Percentiles rank a stretch among this genome's conserved stretches.
Conservation (phyloP, 2,888 invertebrate species). For the Apantesis nais region DNA sequence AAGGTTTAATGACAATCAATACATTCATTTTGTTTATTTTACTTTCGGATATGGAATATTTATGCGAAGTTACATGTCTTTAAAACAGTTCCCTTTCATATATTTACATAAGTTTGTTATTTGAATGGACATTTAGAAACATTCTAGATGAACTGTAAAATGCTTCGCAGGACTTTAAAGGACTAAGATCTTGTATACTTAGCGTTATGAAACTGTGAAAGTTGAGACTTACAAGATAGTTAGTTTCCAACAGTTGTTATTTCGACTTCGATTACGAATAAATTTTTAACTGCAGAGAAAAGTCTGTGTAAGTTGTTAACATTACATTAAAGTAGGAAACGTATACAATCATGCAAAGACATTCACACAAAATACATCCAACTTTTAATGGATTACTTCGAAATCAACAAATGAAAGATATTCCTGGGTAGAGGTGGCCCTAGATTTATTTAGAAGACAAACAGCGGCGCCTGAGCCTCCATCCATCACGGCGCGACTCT, state of each 20-base stretch:
- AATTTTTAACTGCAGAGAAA: too few relatives aligned
- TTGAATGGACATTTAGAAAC: background rate
- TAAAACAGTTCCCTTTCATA: background rate
- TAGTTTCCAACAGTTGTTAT: background rate
- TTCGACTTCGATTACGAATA: background rate
- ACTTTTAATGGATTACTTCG: background rate
- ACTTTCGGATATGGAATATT: background rate
- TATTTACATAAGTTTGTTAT: background rate
- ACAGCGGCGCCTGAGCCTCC: background rate
- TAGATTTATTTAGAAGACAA: background rate
- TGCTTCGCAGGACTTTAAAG: background rate
- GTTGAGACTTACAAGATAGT: background rate
- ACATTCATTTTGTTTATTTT: background rate
- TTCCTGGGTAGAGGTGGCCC: background rate
- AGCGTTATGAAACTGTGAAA: too few relatives aligned
- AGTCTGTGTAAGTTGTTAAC: too few relatives aligned
- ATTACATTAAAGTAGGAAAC: too few relatives aligned
- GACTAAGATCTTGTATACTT: too few relatives aligned
- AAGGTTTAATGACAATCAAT: background rate
- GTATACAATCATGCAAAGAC: too few relatives aligned
- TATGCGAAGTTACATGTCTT: background rate
- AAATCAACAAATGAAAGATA: background rate
- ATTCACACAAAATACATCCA: too few relatives aligned
- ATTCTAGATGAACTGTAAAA: background rate
- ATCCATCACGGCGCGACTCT: background rate